Percentiles rank a stretch among this genome's conserved stretches.
Conservation (phyloP, 2,797 vertebrate species). For the Oreortyx pictus region DNA sequence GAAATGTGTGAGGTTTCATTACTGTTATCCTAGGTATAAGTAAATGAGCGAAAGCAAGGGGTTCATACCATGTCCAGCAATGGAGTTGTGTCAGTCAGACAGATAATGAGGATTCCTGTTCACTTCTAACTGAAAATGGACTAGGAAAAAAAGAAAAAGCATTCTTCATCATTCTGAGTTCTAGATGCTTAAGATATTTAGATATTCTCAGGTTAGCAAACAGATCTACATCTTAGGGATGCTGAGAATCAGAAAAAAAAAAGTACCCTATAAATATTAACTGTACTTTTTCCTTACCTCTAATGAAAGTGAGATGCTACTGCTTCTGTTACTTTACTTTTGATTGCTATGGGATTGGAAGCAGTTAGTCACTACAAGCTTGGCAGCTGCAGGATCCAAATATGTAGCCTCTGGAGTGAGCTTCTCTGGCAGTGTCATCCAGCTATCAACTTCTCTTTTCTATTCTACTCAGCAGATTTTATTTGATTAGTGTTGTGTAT, state of each 20-base stretch:
- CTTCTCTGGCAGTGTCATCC: constrained; percentile 38
- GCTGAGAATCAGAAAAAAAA: not conserved
- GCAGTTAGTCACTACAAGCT: not conserved
- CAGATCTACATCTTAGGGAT: accelerated
- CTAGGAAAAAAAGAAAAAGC: not conserved
- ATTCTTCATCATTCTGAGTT: not conserved
- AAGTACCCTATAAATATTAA: not conserved
- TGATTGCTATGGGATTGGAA: constrained; percentile 40
- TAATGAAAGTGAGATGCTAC: not conserved
- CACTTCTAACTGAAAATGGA: not conserved
- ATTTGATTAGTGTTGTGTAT: not conserved
- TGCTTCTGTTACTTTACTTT: constrained; percentile 34
- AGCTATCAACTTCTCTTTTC: constrained; percentile 52
- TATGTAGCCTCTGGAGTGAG: constrained; percentile 59
- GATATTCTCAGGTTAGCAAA: not conserved
- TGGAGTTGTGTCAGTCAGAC: not conserved
- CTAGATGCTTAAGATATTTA: not conserved
- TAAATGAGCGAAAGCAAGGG: not conserved
- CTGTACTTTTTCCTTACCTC: not conserved
- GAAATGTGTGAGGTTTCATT: not conserved
- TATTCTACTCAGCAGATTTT: constrained; percentile 53
- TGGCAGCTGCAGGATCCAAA: constrained; percentile 69
- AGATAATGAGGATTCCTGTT: not conserved
- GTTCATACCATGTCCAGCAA: not conserved
- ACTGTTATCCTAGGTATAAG: not conserved